A percentile compares a stretch with the other conserved stretches of the same genome.
These are phyloP conservation scores for Gymnothorax javanicus DNA, from an alignment of 2,797 vertebrate species.

Conservation along the genomic window DNA sequence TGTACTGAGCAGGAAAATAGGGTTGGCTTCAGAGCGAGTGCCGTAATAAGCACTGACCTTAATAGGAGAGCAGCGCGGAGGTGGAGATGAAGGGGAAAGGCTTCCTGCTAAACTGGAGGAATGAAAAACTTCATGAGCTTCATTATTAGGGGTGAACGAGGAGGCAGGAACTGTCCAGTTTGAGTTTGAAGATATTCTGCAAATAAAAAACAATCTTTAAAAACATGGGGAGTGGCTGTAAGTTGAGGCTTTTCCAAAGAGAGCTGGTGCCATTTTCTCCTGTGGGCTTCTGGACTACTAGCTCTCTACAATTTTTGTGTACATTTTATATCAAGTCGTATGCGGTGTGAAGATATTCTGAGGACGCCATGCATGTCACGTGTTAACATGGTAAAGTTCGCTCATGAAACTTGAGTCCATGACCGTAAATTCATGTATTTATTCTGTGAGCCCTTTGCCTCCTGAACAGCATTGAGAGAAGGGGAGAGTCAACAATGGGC, in stretches of 20 bases:
- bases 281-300: neutral
- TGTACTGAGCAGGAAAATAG: conserved; percentile 66
- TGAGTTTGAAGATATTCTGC: neutral
- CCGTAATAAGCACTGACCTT: conserved; percentile 35
- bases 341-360: neutral
- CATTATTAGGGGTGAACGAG: neutral
- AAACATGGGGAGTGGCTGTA: neutral
- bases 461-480: neutral
- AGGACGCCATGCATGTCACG: neutral
- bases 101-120: conserved; percentile 21
- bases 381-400: neutral
- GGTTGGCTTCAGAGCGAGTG: conserved; percentile 32
- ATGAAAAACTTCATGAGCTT: conserved; percentile 1
- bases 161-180: neutral
- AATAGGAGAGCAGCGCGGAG: conserved; percentile 41
- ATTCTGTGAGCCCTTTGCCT: neutral
- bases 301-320: neutral
- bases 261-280: neutral
- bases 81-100: neutral
- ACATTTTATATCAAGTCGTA: too few species aligned
- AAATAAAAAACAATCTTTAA: neutral
- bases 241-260: too few species aligned
- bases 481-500: neutral
- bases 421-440: neutral
- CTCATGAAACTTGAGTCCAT: neutral